Conservation (phyloP, 2,888 invertebrate species). For the Bhutanitis thaidina region DNA sequence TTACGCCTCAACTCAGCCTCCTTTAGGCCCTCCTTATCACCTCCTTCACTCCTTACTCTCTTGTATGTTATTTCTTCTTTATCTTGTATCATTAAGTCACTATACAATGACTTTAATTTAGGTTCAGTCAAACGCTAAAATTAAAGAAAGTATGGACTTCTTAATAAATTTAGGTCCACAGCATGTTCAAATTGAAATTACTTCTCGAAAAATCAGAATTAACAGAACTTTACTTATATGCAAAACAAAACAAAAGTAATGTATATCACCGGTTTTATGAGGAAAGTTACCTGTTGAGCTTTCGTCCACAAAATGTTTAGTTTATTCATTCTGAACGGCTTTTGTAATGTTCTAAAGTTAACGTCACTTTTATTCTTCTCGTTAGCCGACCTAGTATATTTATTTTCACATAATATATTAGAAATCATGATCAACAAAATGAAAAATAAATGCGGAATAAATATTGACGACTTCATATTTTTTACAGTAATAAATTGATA, state of each 20-base stretch:
- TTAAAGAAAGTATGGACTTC: neutral
- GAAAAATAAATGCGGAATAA: neutral
- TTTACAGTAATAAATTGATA: neutral
- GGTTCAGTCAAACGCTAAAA: slow-evolving; percentile 88
- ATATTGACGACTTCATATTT: slow-evolving; percentile 1
- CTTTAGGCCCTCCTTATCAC: slow-evolving; percentile 92
- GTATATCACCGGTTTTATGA: no score
- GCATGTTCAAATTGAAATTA: no score
- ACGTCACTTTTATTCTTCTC: slow-evolving; percentile 59
- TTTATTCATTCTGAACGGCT: slow-evolving; percentile 94
- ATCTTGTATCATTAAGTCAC: slow-evolving; percentile 94
- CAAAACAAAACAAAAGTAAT: no score
- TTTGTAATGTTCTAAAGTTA: slow-evolving; percentile 85
- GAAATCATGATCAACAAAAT: neutral
- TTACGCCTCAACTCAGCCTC: slow-evolving; percentile 90
- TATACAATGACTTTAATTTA: slow-evolving; percentile 91
- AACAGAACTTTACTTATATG: no score
- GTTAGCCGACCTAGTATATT: slow-evolving; percentile 83
- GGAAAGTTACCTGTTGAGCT: slow-evolving; percentile 88
- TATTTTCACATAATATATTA: slow-evolving; percentile 69
- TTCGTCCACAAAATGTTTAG: slow-evolving; percentile 94
- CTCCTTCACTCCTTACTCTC: slow-evolving; percentile 88
- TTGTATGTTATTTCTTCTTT: slow-evolving; percentile 94
- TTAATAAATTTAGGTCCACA: no score
- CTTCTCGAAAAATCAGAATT: no score